Evolutionary conservation across 2,797 vertebrate species (phyloP).

Genomic region (Microctenopoma lineatum): DNA sequence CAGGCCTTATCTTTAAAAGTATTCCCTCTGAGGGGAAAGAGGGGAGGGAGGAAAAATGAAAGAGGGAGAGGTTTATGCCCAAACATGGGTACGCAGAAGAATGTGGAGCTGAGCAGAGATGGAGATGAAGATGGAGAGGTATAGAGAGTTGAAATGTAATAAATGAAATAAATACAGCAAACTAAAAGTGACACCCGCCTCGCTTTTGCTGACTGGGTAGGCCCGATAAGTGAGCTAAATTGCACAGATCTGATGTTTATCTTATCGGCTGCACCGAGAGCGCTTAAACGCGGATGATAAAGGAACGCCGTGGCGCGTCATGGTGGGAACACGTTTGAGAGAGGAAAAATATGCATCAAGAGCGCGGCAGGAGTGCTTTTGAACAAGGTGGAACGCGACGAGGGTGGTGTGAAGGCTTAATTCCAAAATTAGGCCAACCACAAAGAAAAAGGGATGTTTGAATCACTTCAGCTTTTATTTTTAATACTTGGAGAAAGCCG

Average conservation of each 20-base stretch:
- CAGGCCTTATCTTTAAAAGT: constrained; percentile 80
- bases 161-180: constrained; percentile 78
- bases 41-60: constrained; percentile 57
- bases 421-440: constrained; percentile 75
- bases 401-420: constrained; percentile 74
- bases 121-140: constrained; percentile 57
- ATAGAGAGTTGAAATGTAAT: constrained; percentile 64
- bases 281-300: constrained; percentile 77
- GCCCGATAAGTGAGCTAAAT: constrained; percentile 86
- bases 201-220: constrained; percentile 83
- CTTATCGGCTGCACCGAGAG: constrained; percentile 81
- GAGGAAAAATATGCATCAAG: constrained; percentile 69
- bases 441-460: constrained; percentile 41
- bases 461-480: constrained; percentile 33
- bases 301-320: constrained; percentile 62
- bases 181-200: constrained; percentile 82
- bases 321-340: constrained; percentile 66
- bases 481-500: constrained; percentile 34
- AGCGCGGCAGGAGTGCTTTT: constrained; percentile 60
- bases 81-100: constrained; percentile 42
- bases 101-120: constrained; percentile 36
- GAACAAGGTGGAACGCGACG: constrained; percentile 74
- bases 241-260: constrained; percentile 85
- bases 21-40: constrained; percentile 58
- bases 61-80: constrained; percentile 54